Evolutionary conservation across 2,888 invertebrate species (phyloP), one percentile per base, ranked within the genome.

Genomic region (Xestia sexstrigata): DNA sequence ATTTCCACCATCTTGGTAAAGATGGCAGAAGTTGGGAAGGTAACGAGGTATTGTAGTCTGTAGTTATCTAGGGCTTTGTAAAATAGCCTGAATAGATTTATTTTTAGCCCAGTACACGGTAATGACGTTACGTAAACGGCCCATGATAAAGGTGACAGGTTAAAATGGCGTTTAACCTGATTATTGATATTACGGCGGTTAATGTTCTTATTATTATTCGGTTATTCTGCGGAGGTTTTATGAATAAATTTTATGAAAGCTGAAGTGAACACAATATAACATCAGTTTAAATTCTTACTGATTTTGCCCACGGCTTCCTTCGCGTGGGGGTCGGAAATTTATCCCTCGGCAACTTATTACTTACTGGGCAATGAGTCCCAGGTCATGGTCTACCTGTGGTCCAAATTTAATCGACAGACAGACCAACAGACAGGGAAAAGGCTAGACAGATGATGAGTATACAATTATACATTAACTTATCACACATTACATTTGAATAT

Each of bases 81-180:
- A 45, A 15, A 39, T 45, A 5, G 1, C 35, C 47, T 70, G 55
- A 67, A 72, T 35, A 49, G 17, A 11, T n/a, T 5, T 60, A n/a
- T 69, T 62, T 45, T 58, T 60, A 69, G 52, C 20, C 55, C 15
- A 58, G 70, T 30, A 30, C 23, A 58, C 8, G 55, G n/a, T 72
- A 72, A 77, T 58, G 63, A 77, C 49, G 65, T 63, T 23, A 70
- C 15, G 30, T 62, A 58, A 77, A 78, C 30, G 45, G n/a, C 6
- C 17, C 8, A 6, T 7, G n/a, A 70, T 63, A 58, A 78, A 78
- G 78, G 78, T 76, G 17, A 60, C 30, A 68, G 58, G 76, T 63
- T 39, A 11, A 74, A 63, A 68, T 30, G 45, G 65, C 67, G 68
- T 78, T 71, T 42, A 83, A 83, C 71, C 49, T 72, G 20, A 78